These are phyloP conservation scores for Blastobasis lacticolella DNA, from an alignment of 2,888 invertebrate species.

Conservation along the genomic window DNA sequence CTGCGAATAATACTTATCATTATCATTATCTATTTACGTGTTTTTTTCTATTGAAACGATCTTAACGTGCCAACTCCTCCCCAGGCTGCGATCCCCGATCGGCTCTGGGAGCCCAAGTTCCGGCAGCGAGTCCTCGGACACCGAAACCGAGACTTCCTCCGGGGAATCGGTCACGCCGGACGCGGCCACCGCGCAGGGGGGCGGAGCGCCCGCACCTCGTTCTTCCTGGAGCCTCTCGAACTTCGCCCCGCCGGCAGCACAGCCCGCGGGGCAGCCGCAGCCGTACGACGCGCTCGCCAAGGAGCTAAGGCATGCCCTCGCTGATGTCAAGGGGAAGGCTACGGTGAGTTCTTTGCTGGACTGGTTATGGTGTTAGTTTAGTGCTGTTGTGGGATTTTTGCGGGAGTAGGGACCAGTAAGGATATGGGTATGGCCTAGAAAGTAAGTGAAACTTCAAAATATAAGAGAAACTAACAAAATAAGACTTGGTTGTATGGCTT, in stretches of 20 bases:
- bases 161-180: constrained; percentile 47
- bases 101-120: constrained; percentile 62
- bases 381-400: no score
- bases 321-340: constrained; percentile 62
- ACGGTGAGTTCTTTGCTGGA: constrained; percentile 35
- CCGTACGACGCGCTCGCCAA: constrained; percentile 64
- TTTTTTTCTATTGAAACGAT: no score
- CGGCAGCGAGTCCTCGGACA: constrained; percentile 75
- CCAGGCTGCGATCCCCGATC: constrained; percentile 63
- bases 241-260: constrained; percentile 54
- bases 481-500: no score
- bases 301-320: constrained; percentile 72
- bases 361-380: neutral
- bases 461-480: no score
- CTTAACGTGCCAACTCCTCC: constrained; percentile 9
- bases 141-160: constrained; percentile 76
- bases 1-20: no score
- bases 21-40: no score
- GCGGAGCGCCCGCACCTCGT: constrained; percentile 49
- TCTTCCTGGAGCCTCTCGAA: constrained; percentile 65
- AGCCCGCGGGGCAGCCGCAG: constrained; percentile 51
- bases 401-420: neutral
- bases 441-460: no score
- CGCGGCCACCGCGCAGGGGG: constrained; percentile 26
- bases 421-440: constrained; percentile 12